Evolutionary conservation across 2,888 invertebrate species (phyloP), one percentile per base, ranked within the genome.

Genomic region (Spisula solida): DNA sequence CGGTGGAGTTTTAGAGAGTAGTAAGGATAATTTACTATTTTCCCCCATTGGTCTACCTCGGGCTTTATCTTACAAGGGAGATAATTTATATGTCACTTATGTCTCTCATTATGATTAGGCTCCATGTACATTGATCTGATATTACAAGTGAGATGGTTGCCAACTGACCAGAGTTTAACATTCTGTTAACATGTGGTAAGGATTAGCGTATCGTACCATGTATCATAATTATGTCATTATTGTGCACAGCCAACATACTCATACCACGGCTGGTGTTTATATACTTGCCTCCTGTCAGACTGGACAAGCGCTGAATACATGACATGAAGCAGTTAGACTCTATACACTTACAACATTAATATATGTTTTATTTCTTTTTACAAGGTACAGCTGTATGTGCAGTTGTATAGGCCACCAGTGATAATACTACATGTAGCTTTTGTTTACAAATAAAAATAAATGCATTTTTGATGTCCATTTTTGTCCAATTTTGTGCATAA

Each of bases 121-220:
- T 56, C 16, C 79, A 85, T 85, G 80, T 56, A 60, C 48, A 86
- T 86, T 81, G 82, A 87, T 82, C 82, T 18, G 79, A n/a, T 79
- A 88, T 81, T 84, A 83, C 47, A 60, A 31, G 4, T 48, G 41
- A 41, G 48, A 47, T 80, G 84, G 47, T 70, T 84, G 85, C 84
- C 88, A 88, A 88, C 85, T 88, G 88, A 88, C 88, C 88, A 84
- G 55, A 51, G 88, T 81, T 82, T 87, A 82, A 78, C 82, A 87
- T 87, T 87, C 87, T 82, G 16, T 56, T 34, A 41, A 60, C 87
- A 82, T 82, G 25, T 87, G 87, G 34, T 87, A 5, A 25, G 31
- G n/a, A 78, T 87, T 86, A 81, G 16, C 86, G 14, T 16, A 55
- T 56, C 34, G 29, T 56, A 25, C 56, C 55, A 48, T 86, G n/a